Evolutionary conservation across 2,113 vertebrate genomes (phyloP), one percentile per base, ranked within the genome.

Genomic region (Zosterops borbonicus): DNA sequence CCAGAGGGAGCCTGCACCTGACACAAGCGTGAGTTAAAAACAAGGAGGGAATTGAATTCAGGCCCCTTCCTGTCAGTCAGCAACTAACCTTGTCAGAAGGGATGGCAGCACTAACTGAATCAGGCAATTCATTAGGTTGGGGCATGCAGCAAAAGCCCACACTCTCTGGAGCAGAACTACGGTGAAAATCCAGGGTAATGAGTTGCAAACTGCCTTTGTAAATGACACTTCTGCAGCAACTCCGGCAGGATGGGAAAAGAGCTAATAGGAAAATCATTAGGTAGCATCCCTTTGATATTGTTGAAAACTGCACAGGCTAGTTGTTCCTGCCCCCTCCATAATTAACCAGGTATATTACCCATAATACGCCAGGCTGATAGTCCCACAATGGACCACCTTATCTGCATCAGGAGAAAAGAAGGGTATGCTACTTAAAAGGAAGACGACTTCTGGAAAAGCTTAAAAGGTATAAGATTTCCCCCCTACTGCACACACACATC

Each of bases 231-330:
- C 88, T 96, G 92, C 95, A 90, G 68, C 2, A 16, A 85, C 90
- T 92, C 90, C 68, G 88, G 82, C 85, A 93, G 69, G 90, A 91
- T 92, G 88, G 83, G 90, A 81, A 93, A 95, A 93, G 88, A 96
- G 70, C 92, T 96, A 94, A 96, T 84, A 95, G 83, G 73, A 95
- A 96, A 96, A 96, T 96, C 95, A 96, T 95, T 92, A 97, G 80
- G 74, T 93, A 94, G 86, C 76, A 87, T 95, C 88, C 76, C 92
- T 96, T 94, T 96, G 93, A 95, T 96, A 96, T 81, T 75, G 69
- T n/a, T 71, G 86, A 91, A 89, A 95, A 93, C 14, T 9, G 67
- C 83, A 85, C 23, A 82, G 74, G 93, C 89, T 92, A 79, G 46
- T 87, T 92, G 95, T 95, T 93, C 69, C 83, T 92, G 83, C 69